Conservation (phyloP, 2,888 invertebrate genomes). For the Trachelus iudaicus region DNA sequence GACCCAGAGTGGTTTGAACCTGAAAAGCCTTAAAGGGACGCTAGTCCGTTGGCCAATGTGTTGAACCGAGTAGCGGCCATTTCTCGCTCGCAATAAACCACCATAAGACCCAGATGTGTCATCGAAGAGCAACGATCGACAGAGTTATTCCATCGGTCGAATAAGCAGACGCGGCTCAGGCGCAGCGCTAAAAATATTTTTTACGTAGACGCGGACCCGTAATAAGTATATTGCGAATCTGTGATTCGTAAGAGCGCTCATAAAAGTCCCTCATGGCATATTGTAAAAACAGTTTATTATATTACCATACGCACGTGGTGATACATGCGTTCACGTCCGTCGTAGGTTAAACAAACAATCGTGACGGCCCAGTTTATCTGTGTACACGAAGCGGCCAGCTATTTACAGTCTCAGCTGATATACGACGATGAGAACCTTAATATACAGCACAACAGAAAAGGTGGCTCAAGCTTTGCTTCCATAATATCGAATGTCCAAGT, state of each 20-base stretch:
- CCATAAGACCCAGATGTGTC: too few relatives aligned
- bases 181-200: too few relatives aligned
- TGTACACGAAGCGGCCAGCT: slow-evolving; percentile 4
- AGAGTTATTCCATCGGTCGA: too few relatives aligned
- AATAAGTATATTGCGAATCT: not conserved
- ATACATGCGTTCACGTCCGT: not conserved
- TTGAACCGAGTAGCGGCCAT: too few relatives aligned
- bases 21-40: too few relatives aligned
- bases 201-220: too few relatives aligned
- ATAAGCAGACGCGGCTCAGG: too few relatives aligned
- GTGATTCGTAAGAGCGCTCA: not conserved
- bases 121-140: too few relatives aligned
- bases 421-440: slow-evolving; percentile 13
- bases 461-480: not conserved
- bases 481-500: too few relatives aligned
- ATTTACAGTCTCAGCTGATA: slow-evolving; percentile 18
- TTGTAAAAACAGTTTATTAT: slow-evolving; percentile 27
- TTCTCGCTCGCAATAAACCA: too few relatives aligned
- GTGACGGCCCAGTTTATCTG: slow-evolving; percentile 7
- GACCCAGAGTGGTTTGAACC: too few relatives aligned
- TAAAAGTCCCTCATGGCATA: slow-evolving; percentile 11
- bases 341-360: slow-evolving; percentile 20
- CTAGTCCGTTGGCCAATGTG: too few relatives aligned
- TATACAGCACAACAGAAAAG: slow-evolving; percentile 8
- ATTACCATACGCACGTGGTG: not conserved